Evolutionary conservation across 2,113 vertebrate genomes (phyloP), one percentile per base, ranked within the genome.

Genomic region (Vombatus ursinus): DNA sequence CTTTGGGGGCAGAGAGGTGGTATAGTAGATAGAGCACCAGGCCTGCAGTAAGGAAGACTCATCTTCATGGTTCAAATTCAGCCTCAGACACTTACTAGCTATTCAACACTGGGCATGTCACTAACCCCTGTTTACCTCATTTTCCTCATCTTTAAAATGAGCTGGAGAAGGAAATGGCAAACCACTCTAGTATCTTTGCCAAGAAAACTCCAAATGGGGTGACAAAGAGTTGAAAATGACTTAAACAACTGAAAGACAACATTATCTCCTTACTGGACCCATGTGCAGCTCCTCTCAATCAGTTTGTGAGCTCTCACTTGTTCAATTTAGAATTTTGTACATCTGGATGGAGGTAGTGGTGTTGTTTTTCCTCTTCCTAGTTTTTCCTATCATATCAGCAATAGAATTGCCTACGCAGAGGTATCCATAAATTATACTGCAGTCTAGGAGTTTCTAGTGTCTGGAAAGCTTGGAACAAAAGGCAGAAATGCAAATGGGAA

Each of bases 341-440:
- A 98, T 98, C 98, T 98, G 98, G 96, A 98, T 96, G 92, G 68
- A 44, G 68, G 90, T 31, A 84, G 19, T 44, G 19, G 19, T 84
- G n/a, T 77, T n/a, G 37, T 84, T 84, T 44, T 52, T 96, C 92
- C 96, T 95, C 57, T 68, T 95, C 68, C 9, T 84, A 90, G 93
- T 37, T 0, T 98, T 98, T 98, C 97, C 97, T 98, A 97, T 98
- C 98, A 97, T 98, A 98, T 98, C 97, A 97, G 97, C 98, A 97
- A 98, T 98, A 98, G 98, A 98, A 98, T 96, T 98, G 97, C 98
- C 97, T 98, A 95, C 98, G 97, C 97, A 94, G 97, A 98, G 98
- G 98, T 98, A 98, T 98, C 97, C 98, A 99, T 98, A 98, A 98
- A 99, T 98, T 98, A 99, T 90, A 96, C 94, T 53, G 92, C 98